A percentile compares a stretch with the other conserved stretches of the same genome.
These are phyloP conservation scores for Metalampra italica DNA, from an alignment of 2,888 invertebrate species.

Conservation along the genomic window DNA sequence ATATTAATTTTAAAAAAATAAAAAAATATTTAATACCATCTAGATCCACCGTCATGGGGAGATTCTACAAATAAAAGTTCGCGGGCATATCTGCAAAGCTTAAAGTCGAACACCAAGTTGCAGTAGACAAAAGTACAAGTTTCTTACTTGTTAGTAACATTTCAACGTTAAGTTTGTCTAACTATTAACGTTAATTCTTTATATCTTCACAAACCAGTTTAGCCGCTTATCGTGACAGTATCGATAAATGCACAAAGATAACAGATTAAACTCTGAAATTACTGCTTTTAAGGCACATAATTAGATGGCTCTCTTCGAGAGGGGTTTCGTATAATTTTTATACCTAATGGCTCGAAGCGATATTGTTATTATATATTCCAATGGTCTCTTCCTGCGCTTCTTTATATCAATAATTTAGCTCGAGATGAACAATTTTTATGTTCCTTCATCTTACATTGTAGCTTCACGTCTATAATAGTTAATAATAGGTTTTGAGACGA, in stretches of 20 bases:
- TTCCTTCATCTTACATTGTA: neutral
- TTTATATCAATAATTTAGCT: constrained; percentile 21
- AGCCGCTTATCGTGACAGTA: constrained; percentile 15
- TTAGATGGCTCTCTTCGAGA: constrained; percentile 27
- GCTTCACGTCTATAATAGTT: no score
- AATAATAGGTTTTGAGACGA: no score
- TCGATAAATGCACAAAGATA: constrained; percentile 28
- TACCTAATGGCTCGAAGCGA: constrained; percentile 19
- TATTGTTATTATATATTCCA: constrained; percentile 16
- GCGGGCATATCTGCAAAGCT: no score
- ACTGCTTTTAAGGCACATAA: constrained; percentile 34
- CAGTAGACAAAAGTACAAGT: no score
- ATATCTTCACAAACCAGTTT: constrained; percentile 6
- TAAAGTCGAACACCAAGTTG: no score
- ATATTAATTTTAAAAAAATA: no score
- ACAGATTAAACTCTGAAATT: constrained; percentile 31
- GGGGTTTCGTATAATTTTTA: constrained; percentile 22
- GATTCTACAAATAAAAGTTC: no score
- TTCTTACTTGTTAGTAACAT: no score
- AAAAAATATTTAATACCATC: no score
- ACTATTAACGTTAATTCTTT: constrained; percentile 5
- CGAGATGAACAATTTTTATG: constrained; percentile 9
- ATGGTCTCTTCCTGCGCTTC: constrained; percentile 17
- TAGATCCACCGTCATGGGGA: no score
- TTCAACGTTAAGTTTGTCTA: neutral